Evolutionary conservation across 2,888 invertebrate species (phyloP).

Genomic region (Acanthopleura granulata): DNA sequence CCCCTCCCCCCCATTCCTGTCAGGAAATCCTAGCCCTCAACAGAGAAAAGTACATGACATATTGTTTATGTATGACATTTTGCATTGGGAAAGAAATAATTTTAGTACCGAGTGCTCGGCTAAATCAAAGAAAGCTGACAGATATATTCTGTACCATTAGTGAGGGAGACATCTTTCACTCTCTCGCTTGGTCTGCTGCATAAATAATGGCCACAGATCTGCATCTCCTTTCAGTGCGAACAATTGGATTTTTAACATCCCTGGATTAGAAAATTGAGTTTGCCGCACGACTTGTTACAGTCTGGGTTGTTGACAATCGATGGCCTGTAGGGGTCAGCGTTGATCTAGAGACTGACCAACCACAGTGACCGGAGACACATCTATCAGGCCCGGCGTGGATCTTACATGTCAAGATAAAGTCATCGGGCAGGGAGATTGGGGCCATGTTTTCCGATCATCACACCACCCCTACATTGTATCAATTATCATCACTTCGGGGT

Average conservation of each 20-base stretch:
- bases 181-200: neutral
- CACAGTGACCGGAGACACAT: neutral
- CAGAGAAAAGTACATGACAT: no score
- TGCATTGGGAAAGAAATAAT: no score
- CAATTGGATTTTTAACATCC: constrained; percentile 9
- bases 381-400: neutral
- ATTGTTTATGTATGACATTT: no score
- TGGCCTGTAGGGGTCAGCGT: neutral
- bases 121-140: no score
- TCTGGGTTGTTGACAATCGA: neutral
- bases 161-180: no score
- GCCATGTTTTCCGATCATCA: neutral
- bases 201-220: constrained; percentile 9
- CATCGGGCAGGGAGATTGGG: neutral
- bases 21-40: no score
- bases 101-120: no score
- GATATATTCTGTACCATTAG: no score
- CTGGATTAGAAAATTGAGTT: constrained; percentile 3
- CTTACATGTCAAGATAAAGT: constrained; percentile 8
- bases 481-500: constrained; percentile 12
- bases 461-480: neutral
- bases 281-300: neutral
- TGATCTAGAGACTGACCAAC: neutral
- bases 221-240: neutral
- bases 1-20: no score